These are phyloP conservation scores for Electrophaes corylata DNA, from an alignment of 2,888 invertebrate species.

Conservation along the genomic window DNA sequence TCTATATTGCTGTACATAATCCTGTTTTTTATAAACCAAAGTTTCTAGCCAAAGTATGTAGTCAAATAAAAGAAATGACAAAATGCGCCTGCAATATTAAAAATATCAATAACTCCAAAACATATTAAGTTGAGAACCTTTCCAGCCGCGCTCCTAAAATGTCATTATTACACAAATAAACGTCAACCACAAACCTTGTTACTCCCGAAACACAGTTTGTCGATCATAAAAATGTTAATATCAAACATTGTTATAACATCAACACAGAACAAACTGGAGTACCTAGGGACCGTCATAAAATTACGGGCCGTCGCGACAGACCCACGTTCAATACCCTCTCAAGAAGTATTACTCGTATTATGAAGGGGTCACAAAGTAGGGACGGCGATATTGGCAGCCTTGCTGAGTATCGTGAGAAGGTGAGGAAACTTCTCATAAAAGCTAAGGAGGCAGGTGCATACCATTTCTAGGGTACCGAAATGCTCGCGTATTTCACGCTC, in stretches of 20 bases:
- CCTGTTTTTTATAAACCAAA: background rate
- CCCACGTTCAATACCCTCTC: constrained; percentile 77
- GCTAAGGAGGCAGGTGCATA: constrained; percentile 83
- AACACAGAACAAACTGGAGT: constrained; percentile 62
- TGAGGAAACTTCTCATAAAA: constrained; percentile 83
- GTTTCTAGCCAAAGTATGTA: background rate
- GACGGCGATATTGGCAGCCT: constrained; percentile 80
- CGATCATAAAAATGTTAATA: constrained; percentile 62
- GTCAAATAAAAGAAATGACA: background rate
- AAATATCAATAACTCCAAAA: constrained; percentile 15
- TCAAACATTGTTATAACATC: constrained; percentile 58
- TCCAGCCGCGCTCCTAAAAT: constrained; percentile 15
- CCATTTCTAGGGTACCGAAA: constrained; percentile 79
- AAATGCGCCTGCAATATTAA: background rate
- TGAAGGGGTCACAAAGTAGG: constrained; percentile 82
- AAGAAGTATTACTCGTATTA: constrained; percentile 81
- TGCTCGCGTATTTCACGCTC: constrained; percentile 80
- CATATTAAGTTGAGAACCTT: constrained; percentile 24
- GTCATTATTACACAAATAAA: constrained; percentile 42
- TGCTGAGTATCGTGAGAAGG: constrained; percentile 75
- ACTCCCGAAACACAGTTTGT: constrained; percentile 49
- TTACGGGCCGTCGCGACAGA: constrained; percentile 62
- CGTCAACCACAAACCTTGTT: constrained; percentile 40
- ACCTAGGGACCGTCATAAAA: constrained; percentile 64
- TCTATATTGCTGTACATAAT: too few species aligned